Percentiles rank a stretch among this genome's conserved stretches.
These are phyloP conservation scores for Glossosoma conforme DNA, from an alignment of 1,140 invertebrate species.

Conservation along the genomic window DNA sequence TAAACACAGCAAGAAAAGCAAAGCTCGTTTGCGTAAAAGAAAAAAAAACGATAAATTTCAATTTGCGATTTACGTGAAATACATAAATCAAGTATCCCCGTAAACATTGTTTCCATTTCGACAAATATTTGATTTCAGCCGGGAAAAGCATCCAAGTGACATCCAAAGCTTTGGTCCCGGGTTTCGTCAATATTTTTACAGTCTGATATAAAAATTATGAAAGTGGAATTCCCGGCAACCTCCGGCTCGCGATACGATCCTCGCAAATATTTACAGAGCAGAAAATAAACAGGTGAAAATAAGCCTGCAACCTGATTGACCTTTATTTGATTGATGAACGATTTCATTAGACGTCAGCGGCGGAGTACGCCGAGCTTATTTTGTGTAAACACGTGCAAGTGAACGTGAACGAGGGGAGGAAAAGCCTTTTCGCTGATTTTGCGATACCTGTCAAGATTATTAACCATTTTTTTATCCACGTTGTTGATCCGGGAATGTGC, in stretches of 20 bases:
- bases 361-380: too few species aligned
- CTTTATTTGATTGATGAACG: background rate
- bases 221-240: background rate
- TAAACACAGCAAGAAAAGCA: background rate
- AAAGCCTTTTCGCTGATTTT: too few species aligned
- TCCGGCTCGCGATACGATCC: too few species aligned
- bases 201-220: slow-evolving; percentile 3
- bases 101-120: slow-evolving; percentile 28
- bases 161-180: slow-evolving; percentile 5
- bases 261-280: slow-evolving; percentile 2
- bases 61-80: slow-evolving; percentile 28
- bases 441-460: too few species aligned
- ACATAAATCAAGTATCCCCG: slow-evolving; percentile 24
- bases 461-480: too few species aligned
- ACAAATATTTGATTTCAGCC: slow-evolving; percentile 28
- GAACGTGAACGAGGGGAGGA: too few species aligned
- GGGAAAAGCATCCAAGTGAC: slow-evolving; percentile 13
- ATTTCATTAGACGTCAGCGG: slow-evolving; percentile 3
- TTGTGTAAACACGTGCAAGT: too few species aligned
- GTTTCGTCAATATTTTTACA: slow-evolving; percentile 22
- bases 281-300: too few species aligned
- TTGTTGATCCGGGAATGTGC: too few species aligned
- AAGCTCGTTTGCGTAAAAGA: background rate
- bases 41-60: slow-evolving; percentile 26
- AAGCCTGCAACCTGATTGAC: too few species aligned